Evolutionary conservation across 2,888 invertebrate genomes (phyloP).

Genomic region (Elysia crispata): DNA sequence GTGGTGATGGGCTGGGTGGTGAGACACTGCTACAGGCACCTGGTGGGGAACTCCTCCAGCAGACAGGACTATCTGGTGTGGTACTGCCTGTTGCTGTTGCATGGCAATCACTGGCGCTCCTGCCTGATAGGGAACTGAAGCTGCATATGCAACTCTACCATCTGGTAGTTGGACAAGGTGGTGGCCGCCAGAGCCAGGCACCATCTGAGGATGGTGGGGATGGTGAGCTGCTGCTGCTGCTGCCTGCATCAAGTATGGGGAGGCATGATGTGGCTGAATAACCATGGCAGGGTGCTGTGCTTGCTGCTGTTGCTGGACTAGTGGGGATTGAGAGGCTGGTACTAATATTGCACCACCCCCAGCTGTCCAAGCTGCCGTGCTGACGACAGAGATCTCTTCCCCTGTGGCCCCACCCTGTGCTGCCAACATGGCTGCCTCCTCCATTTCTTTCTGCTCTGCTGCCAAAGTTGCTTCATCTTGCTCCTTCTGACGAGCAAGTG

Average conservation of each 20-base stretch:
- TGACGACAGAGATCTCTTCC: slow-evolving; percentile 37
- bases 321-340: slow-evolving; percentile 55
- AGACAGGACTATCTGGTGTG: slow-evolving; percentile 55
- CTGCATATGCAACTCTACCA: slow-evolving; percentile 47
- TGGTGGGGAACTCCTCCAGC: slow-evolving; percentile 47
- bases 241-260: slow-evolving; percentile 6
- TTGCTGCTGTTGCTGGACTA: slow-evolving; percentile 53
- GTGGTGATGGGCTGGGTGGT: slow-evolving; percentile 33
- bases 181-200: slow-evolving; percentile 25
- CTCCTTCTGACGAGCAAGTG: slow-evolving; percentile 30
- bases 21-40: slow-evolving; percentile 39
- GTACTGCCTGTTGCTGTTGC: slow-evolving; percentile 56
- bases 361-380: slow-evolving; percentile 1
- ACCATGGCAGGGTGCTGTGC: slow-evolving; percentile 54
- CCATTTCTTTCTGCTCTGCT: slow-evolving; percentile 55
- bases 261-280: slow-evolving; percentile 52
- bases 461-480: slow-evolving; percentile 54
- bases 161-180: slow-evolving; percentile 60
- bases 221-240: slow-evolving; percentile 28
- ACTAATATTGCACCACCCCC: slow-evolving; percentile 46
- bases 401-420: slow-evolving; percentile 44
- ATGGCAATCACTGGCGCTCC: slow-evolving; percentile 69
- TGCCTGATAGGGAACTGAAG: slow-evolving; percentile 63
- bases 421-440: slow-evolving; percentile 50
- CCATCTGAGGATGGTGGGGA: slow-evolving; percentile 40